Percentiles rank a stretch among this genome's conserved stretches.
Conservation (phyloP, 2,113 vertebrate species). For the Arvicanthis niloticus region DNA sequence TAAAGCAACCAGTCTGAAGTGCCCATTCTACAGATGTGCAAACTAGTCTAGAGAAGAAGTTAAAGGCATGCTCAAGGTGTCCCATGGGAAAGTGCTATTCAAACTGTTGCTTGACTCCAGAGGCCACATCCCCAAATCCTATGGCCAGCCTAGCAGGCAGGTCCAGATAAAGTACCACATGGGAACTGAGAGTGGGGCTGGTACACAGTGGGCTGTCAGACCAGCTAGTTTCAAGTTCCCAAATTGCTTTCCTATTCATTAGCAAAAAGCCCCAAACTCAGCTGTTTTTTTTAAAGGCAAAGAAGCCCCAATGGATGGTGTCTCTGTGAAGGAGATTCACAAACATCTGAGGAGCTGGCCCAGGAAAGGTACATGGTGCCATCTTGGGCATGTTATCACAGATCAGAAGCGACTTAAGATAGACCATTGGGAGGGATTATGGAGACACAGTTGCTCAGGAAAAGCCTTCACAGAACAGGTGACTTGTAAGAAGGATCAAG, state of each 20-base stretch:
- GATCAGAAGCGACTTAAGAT: background rate
- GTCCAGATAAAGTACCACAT: background rate
- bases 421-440: background rate
- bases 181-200: rapidly evolving
- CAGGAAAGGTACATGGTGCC: background rate
- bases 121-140: background rate
- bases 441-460: background rate
- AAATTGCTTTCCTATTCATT: background rate
- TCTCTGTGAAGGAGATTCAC: background rate
- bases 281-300: background rate
- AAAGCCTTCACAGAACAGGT: background rate
- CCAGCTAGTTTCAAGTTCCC: background rate
- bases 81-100: background rate
- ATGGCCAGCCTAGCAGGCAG: rapidly evolving
- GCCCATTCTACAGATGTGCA: background rate
- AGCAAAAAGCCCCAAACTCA: background rate
- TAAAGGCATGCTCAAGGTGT: background rate
- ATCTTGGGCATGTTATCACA: background rate
- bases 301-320: background rate
- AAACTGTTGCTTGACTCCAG: background rate
- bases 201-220: background rate
- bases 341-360: background rate
- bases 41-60: background rate
- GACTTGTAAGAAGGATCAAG: background rate
- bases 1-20: background rate